Conservation (phyloP, 2,113 vertebrate genomes). For the Castor canadensis region DNA sequence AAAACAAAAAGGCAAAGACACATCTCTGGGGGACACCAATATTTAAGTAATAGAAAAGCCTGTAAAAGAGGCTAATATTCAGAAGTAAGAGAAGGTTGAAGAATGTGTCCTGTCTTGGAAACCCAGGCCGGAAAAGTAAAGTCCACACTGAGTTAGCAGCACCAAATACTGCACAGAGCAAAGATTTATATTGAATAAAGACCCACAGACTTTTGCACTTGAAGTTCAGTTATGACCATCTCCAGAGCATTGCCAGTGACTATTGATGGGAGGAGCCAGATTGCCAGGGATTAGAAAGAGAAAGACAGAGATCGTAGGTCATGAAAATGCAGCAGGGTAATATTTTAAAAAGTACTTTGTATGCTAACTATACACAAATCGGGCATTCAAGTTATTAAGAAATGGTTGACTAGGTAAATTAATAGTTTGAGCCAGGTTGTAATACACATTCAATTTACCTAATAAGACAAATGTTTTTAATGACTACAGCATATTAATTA, state of each 20-base stretch:
- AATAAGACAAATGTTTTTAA: slow-evolving; percentile 54
- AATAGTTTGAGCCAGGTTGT: slow-evolving; percentile 42
- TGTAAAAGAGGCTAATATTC: neutral
- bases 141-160: neutral
- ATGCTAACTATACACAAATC: neutral
- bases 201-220: neutral
- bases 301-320: neutral
- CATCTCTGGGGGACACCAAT: neutral
- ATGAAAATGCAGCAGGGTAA: neutral
- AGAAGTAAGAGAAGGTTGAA: neutral
- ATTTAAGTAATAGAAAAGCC: neutral
- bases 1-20: neutral
- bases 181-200: neutral
- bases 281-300: neutral
- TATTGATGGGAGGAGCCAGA: neutral
- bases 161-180: neutral
- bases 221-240: neutral
- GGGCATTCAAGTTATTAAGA: slow-evolving; percentile 6
- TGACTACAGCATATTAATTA: slow-evolving; percentile 6
- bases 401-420: slow-evolving; percentile 39
- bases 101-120: neutral
- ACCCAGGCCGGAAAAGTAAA: neutral
- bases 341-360: slow-evolving; percentile 21
- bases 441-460: slow-evolving; percentile 48
- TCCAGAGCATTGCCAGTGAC: neutral